These are phyloP conservation scores for Acronicta leporina DNA, from an alignment of 2,888 invertebrate genomes.

Conservation along the genomic window DNA sequence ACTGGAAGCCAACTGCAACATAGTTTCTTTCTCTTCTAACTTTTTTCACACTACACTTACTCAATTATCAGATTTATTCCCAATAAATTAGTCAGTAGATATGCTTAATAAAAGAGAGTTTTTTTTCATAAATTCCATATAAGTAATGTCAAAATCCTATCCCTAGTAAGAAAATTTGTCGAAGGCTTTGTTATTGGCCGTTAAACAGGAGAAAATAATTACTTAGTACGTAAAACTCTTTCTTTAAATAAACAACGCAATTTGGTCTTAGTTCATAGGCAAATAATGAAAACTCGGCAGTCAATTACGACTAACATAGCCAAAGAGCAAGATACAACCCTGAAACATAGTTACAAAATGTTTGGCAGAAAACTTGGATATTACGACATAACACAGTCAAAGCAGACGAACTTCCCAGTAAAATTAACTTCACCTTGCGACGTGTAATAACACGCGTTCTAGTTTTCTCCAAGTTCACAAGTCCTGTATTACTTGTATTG, in stretches of 20 bases:
- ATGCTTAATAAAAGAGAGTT: too few relatives aligned
- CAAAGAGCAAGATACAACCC: slow-evolving; percentile 16
- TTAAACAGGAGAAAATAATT: too few relatives aligned
- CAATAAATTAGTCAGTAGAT: too few relatives aligned
- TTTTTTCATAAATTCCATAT: too few relatives aligned
- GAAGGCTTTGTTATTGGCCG: too few relatives aligned
- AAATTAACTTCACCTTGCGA: slow-evolving; percentile 51
- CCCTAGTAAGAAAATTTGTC: too few relatives aligned
- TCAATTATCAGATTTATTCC: too few relatives aligned
- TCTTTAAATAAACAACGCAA: not conserved
- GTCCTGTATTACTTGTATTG: slow-evolving; percentile 44
- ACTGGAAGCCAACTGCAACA: too few relatives aligned
- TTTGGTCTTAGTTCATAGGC: slow-evolving; percentile 8
- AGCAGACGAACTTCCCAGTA: slow-evolving; percentile 47
- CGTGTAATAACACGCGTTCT: slow-evolving; percentile 41
- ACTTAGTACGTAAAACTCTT: too few relatives aligned
- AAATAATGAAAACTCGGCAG: slow-evolving; percentile 20
- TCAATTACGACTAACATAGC: slow-evolving; percentile 35
- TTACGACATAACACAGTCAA: slow-evolving; percentile 16
- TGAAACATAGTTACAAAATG: slow-evolving; percentile 22
- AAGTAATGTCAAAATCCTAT: too few relatives aligned
- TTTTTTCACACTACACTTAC: too few relatives aligned
- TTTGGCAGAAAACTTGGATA: slow-evolving; percentile 34
- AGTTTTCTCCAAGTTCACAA: slow-evolving; percentile 66
- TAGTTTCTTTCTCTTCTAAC: too few relatives aligned